A percentile compares a stretch with the other conserved stretches of the same genome.
phyloP scores from a whole-genome alignment of 2,113 vertebrate genomes.

The Nymphicus hollandicus region DNA sequence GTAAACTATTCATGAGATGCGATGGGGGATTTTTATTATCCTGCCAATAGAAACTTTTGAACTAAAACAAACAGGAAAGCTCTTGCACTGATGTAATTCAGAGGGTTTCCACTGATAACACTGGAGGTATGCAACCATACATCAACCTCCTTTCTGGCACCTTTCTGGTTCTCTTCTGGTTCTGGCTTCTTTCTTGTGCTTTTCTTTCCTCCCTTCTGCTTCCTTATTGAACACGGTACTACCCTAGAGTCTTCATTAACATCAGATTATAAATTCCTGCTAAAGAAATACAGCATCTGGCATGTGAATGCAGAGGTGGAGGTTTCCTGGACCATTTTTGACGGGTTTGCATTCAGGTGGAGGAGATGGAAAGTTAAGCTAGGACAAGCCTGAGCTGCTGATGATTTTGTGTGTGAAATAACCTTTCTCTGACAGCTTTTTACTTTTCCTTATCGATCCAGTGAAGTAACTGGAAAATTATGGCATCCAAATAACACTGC shows the following conservation, averaged over 20 bases:
- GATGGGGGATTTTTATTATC: not conserved
- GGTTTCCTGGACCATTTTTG: not conserved
- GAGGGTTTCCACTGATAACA: conserved; percentile 14
- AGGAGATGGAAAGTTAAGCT: not conserved
- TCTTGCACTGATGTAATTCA: not conserved
- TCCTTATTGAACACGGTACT: not conserved
- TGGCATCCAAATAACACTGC: conserved; percentile 1
- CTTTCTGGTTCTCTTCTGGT: not conserved
- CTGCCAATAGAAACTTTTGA: not conserved
- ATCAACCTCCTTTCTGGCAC: not conserved
- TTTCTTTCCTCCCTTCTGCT: not conserved
- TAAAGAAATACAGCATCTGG: not conserved
- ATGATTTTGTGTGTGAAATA: not conserved
- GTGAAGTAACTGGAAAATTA: conserved; percentile 14
- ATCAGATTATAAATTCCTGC: not conserved
- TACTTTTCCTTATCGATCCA: not conserved
- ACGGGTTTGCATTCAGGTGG: not conserved
- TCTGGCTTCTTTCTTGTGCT: not conserved
- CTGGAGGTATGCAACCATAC: not conserved
- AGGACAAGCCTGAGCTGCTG: not conserved
- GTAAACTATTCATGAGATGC: not conserved
- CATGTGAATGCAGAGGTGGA: not conserved
- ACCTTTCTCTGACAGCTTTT: not conserved
- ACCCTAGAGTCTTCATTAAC: not conserved
- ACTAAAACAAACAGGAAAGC: not conserved